A percentile compares a stretch with the other conserved stretches of the same genome.
These are phyloP conservation scores for Meteorus cinctellus DNA, from an alignment of 2,888 invertebrate species.

Conservation along the genomic window DNA sequence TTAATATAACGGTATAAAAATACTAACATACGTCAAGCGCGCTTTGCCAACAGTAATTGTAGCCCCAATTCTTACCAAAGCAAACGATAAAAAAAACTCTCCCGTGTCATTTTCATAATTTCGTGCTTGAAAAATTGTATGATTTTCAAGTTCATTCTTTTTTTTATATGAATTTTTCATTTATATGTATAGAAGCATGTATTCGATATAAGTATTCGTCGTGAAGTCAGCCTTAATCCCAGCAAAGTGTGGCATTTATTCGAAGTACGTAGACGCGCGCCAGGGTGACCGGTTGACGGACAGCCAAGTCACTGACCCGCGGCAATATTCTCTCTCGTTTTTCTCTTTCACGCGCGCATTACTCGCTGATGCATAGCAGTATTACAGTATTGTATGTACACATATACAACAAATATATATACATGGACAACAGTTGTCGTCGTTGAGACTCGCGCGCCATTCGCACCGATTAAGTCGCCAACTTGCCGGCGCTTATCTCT, in stretches of 20 bases:
- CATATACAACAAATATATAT: neutral
- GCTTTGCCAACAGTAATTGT: no score
- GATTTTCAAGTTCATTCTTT: neutral
- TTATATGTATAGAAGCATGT: slow-evolving; percentile 1
- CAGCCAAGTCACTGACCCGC: slow-evolving; percentile 61
- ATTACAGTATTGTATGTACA: slow-evolving; percentile 2
- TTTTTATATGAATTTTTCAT: neutral
- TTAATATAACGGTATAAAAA: no score
- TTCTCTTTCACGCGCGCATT: slow-evolving; percentile 47
- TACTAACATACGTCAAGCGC: no score
- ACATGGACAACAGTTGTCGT: slow-evolving; percentile 28
- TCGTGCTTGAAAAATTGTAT: neutral
- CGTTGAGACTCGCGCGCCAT: slow-evolving; percentile 20
- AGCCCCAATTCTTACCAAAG: no score
- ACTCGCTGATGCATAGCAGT: slow-evolving; percentile 14
- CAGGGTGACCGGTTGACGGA: slow-evolving; percentile 61
- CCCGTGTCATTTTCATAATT: no score
- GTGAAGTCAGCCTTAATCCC: slow-evolving; percentile 4
- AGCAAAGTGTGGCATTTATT: slow-evolving; percentile 39
- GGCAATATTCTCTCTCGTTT: slow-evolving; percentile 52
- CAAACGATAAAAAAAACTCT: no score
- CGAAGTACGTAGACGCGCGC: slow-evolving; percentile 57
- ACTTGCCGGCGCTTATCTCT: slow-evolving; percentile 52
- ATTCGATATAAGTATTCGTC: neutral
- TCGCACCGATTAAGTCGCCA: slow-evolving; percentile 45